Base-by-base conservation (phyloP, 2,888 invertebrate genomes). In the Spicauda simplicius region DNA sequence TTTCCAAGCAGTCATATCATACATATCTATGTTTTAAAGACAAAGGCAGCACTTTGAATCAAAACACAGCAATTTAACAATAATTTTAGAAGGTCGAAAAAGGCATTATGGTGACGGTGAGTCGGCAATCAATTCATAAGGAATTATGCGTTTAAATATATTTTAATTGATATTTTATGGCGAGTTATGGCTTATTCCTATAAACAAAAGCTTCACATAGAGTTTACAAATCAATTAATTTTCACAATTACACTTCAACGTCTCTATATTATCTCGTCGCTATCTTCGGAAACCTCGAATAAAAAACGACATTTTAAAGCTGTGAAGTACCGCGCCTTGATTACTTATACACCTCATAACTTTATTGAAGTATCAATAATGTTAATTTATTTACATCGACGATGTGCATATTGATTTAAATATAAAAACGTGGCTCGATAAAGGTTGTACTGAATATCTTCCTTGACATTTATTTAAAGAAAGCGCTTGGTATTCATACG, bases 401-500 rank as follows among this genome's bases (percentile, higher is more conserved):
- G 41, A 41, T 58, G 59, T 54, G 58, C 59, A 65, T 64, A 64
- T 65, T 65, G 65, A 65, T 65, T 65, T 59, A 59, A 65, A 65
- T 65, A 48, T 18, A 65, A 59, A 65, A 59, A 58, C 30, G n/a
- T 33, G 16, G n/a, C 20, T 54, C 54, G 45, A 16, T 53, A 59
- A 65, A 58, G 65, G 59, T 54, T 62, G 64, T 57, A 25, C 16
- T 41, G 41, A 58, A 64, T 71, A 68, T 72, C 72, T 75, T 72
- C 76, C 75, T 76, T 78, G 76, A 73, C 76, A 74, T 76, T 75
- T 73, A 71, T 66, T 69, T 69, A 71, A 69, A 71, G 69, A 68
- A 72, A 71, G 58, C 70, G 57, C 66, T 66, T 70, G 19, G 37
- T 30, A 56, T 64, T 64, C 57, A 19, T 57, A 55, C 56, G 52